Evolutionary conservation across 2,113 vertebrate genomes (phyloP), one percentile per base, ranked within the genome.

Genomic region (Rostratula benghalensis): DNA sequence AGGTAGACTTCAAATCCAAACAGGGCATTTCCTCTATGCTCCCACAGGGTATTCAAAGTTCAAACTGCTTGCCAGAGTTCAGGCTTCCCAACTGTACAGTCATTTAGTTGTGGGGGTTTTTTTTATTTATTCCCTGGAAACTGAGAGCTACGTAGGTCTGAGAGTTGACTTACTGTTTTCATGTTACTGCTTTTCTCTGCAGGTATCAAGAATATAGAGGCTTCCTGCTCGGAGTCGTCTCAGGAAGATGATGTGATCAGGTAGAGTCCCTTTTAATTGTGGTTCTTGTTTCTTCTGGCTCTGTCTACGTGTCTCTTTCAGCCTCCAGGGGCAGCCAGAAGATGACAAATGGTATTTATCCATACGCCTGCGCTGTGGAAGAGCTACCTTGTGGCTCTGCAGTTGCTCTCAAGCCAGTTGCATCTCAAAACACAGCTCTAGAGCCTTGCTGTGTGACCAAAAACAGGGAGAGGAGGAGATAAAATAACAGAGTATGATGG

Each of bases 221-320:
- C 83, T 83, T 74, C 91, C 79, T 92, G 91, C 96, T 87, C 90
- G 13, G 67, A 93, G 27, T 45, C 63, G 82, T 65, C 97, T 89
- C 54, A 83, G 68, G 92, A 81, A 80, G 89, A 59, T 39, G 94
- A 97, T 20, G 10, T 10, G 37, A 85, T 92, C 77, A 98, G 98
- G 98, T 98, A 96, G 60, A 78, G 67, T 60, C 45, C 61, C 31
- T 89, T 57, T 24, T 31, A 48, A 33, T 57, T 7, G 0, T 10
- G 7, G 4, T 37, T 67, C 27, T 75, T 22, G 24, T 87, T 76
- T 23, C 56, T 45, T 82, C 37, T 53, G 51, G 9, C 41, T 90
- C 31, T 51, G 4, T 24, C 18, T 43, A 10, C 4, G 1, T 25
- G 21, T n/a, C 19, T 69, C 20, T 82, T 20, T 21, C 60, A 57